A percentile compares a stretch with the other conserved stretches of the same genome.
These are phyloP conservation scores for Diprion similis DNA, from an alignment of 1,140 invertebrate species.

Conservation along the genomic window DNA sequence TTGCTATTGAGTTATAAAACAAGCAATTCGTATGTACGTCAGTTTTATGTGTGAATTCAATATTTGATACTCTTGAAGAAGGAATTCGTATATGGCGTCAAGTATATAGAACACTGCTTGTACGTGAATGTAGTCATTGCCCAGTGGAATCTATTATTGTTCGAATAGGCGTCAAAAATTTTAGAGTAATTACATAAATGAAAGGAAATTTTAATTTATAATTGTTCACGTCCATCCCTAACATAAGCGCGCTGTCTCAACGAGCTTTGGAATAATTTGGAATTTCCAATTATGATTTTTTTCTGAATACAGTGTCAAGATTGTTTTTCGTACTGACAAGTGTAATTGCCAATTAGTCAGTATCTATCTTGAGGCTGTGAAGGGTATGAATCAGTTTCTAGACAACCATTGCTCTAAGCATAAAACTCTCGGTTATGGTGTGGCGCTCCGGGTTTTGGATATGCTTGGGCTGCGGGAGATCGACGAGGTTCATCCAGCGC, in stretches of 20 bases:
- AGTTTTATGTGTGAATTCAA: background rate
- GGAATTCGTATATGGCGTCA: no score
- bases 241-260: background rate
- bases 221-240: background rate
- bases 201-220: background rate
- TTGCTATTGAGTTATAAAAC: no score
- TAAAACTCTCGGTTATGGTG: slow-evolving; percentile 93
- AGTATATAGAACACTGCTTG: background rate
- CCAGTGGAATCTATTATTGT: background rate
- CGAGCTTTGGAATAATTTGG: background rate
- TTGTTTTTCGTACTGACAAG: background rate
- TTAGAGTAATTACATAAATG: background rate
- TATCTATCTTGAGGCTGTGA: slow-evolving; percentile 1
- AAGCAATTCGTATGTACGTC: background rate
- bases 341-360: slow-evolving; percentile 2
- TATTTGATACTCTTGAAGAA: background rate
- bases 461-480: slow-evolving; percentile 88
- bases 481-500: slow-evolving; percentile 96
- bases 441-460: slow-evolving; percentile 75
- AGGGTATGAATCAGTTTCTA: background rate
- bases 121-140: background rate
- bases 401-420: slow-evolving; percentile 75
- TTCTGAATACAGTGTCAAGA: background rate
- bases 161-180: background rate
- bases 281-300: background rate